Evolutionary conservation across 2,113 vertebrate genomes (phyloP), one percentile per base, ranked within the genome.

Genomic region (Esox niger): DNA sequence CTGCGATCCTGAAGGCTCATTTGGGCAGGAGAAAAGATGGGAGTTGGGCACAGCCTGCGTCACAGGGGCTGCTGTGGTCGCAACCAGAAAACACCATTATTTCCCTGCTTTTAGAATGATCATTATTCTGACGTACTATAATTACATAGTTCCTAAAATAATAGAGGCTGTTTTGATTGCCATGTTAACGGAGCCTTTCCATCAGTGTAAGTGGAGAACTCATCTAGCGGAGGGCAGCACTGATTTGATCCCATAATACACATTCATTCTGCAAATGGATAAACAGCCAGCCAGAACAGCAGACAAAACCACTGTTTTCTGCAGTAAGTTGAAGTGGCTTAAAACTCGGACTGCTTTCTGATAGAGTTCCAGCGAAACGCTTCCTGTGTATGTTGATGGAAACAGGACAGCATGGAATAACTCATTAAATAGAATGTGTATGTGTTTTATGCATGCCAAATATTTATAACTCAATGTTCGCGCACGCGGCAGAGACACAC

Each of bases 81-180:
- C 32, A 43, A 56, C 63, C 27, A 68, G 75, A 69, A 61, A 75
- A 66, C 27, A 66, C 27, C 43, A 58, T 58, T 62, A 66, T 80
- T 82, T 79, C 69, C 49, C 57, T 43, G 68, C 57, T 68, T 69
- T 66, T 26, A 70, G 71, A 69, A 71, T 71, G 25, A 66, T 67
- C 69, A 55, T 67, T 54, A 25, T 31, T 35, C 26, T 33, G 68
- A 30, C 62, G 20, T 46, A n/a, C 2, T 27, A 25, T 38, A 56
- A 82, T 78, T 63, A 57, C 9, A 56, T 6, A 33, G 17, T 33
- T 43, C 61, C 60, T 68, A 73, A 77, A 70, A 73, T 64, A 66
- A 72, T 8, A 47, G 59, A 61, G 55, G 27, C 56, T 60, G 54
- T 47, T 69, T 17, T 38, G 49, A 59, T 30, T 4, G 35, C 71